phyloP scores from a whole-genome alignment of 2,797 vertebrate species.

The Pseudopleuronectes americanus region DNA sequence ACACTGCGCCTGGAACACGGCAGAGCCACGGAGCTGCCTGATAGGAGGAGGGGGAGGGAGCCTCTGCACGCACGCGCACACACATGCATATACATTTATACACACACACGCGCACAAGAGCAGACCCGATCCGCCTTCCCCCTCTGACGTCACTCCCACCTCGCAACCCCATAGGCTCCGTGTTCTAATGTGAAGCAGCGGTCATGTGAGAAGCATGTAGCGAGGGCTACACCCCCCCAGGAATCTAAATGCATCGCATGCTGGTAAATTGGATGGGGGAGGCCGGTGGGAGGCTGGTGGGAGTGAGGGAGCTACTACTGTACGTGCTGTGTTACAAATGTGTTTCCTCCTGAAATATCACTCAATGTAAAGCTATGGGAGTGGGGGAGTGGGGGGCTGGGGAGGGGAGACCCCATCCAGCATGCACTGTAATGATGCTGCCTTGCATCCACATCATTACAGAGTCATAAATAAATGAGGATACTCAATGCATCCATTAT shows the following conservation, averaged over 20 bases:
- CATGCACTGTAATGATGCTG: neutral
- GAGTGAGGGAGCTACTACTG: conserved; percentile 66
- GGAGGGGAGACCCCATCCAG: neutral
- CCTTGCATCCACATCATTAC: neutral
- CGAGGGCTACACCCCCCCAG: conserved; percentile 62
- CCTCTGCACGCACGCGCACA: neutral
- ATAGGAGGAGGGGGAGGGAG: neutral
- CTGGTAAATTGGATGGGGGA: conserved; percentile 57
- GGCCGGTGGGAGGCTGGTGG: neutral
- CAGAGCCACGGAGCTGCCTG: conserved; percentile 15
- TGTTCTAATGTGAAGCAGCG: conserved; percentile 59
- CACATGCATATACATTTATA: neutral
- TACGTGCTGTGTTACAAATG: conserved; percentile 74
- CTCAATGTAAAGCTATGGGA: conserved; percentile 48
- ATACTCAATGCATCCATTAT: neutral
- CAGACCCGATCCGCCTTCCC: conserved; percentile 61
- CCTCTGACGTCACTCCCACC: conserved; percentile 60
- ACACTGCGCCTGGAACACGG: conserved; percentile 72
- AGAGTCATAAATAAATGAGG: neutral
- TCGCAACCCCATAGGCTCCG: conserved; percentile 78
- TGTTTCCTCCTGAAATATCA: conserved; percentile 76
- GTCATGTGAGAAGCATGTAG: conserved; percentile 74
- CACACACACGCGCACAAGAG: neutral
- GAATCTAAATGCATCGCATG: conserved; percentile 71
- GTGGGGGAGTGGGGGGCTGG: neutral